Base-by-base conservation (phyloP, 1,140 invertebrate species). In the Papilio polyxenes region DNA sequence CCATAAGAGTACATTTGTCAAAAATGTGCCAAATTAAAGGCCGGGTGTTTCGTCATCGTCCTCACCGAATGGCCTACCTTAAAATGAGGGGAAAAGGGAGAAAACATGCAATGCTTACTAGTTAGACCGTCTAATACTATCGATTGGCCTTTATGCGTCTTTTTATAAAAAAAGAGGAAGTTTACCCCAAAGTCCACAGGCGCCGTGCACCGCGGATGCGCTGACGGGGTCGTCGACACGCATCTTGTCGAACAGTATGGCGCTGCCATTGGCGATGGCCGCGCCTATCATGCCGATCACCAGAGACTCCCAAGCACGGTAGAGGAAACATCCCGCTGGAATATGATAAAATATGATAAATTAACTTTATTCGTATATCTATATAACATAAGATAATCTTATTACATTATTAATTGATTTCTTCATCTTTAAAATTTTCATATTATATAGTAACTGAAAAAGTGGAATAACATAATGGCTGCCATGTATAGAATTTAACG, bases 171-270 rank as follows among this genome's bases (percentile, higher is more conserved):
- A 53, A 15, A 13, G 75, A 56, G 40, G 1, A 40, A 23, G 44
- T 86, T 87, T 87, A 95, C 95, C 96, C 96, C 96, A 97, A 53
- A 97, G 95, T 0, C 96, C 96, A 75, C 96, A 95, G n/a, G 96
- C 94, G 88, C 98, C 98, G 90, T 99, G 98, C 6, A 99, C 98
- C 7, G 98, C 96, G 31, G 97, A 97, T 0, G 98, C 98, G 8
- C 98, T 98, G 1, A 99, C 98, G 0, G 98, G 98, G 94, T 99
- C 98, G 87, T 99, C 98, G 3, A 99, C 96, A 15, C 96, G 95
- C 37, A 98, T 86, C 86, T 94, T 89, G 90, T 98, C 97, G 65
- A 99, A 95, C 0, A 98, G 83, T 0, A 97, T 97, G 92, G 97
- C 96, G 0, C 95, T 94, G 0, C 96, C 78, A 72, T 97, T 97